phyloP scores from a whole-genome alignment of 2,888 invertebrate genomes.

The Andrena bucephala region DNA sequence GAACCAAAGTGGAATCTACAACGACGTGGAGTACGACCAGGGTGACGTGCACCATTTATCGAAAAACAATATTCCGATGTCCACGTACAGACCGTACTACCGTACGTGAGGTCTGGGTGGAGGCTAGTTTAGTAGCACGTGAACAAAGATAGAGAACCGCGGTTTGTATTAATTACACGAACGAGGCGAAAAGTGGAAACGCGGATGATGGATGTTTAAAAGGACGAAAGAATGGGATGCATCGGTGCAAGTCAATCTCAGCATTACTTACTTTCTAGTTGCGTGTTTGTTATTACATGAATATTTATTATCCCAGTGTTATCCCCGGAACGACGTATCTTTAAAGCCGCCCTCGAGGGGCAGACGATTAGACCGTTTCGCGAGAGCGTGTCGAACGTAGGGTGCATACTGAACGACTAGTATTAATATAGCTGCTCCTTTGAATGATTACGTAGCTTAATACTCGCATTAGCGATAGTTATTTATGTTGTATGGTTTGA shows the following conservation, averaged over 20 bases:
- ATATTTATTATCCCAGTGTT: conserved; percentile 52
- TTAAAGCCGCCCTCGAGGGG: neutral
- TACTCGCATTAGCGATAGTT: conserved; percentile 29
- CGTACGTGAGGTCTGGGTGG: conserved; percentile 84
- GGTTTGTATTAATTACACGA: conserved; percentile 13
- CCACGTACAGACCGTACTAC: conserved; percentile 92
- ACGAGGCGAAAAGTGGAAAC: neutral
- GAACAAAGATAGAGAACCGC: conserved; percentile 23
- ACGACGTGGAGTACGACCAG: conserved; percentile 94
- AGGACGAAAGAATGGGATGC: neutral
- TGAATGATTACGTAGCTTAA: conserved; percentile 37
- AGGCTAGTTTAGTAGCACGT: conserved; percentile 27
- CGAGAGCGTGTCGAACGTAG: conserved; percentile 13
- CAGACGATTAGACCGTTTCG: conserved; percentile 25
- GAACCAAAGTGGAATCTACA: conserved; percentile 96
- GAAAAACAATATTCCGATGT: conserved; percentile 89
- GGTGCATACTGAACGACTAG: conserved; percentile 33
- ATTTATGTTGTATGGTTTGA: conserved; percentile 27
- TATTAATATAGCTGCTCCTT: conserved; percentile 29
- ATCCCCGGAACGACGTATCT: conserved; percentile 5
- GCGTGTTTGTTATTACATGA: conserved; percentile 33
- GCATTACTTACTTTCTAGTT: conserved; percentile 44
- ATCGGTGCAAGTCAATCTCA: conserved; percentile 26
- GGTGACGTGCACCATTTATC: conserved; percentile 86
- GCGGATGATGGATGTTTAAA: neutral